These are phyloP conservation scores for Canis aureus DNA, from an alignment of 2,113 vertebrate species.

Conservation along the genomic window DNA sequence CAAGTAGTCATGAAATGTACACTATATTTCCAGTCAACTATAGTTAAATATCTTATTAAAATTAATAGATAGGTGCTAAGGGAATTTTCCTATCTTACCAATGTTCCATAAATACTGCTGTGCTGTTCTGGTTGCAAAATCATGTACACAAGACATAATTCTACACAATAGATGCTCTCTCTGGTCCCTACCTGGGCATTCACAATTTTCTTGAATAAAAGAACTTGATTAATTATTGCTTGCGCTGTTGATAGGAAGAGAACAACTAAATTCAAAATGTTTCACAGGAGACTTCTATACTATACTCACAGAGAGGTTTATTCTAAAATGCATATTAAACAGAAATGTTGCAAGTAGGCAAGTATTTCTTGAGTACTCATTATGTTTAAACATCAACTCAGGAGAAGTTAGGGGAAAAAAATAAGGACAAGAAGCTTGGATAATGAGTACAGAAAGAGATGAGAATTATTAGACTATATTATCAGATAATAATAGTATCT, in stretches of 20 bases:
- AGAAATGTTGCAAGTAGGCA: constrained; percentile 21
- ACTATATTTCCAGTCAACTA: background rate
- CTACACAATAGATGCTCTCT: background rate
- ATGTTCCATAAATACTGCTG: constrained; percentile 5
- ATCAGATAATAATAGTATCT: background rate
- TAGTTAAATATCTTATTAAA: constrained; percentile 48
- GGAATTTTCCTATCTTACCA: constrained; percentile 38
- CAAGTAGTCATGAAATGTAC: background rate
- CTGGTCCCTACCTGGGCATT: background rate
- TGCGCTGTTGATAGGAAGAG: constrained; percentile 13
- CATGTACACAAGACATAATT: constrained; percentile 1
- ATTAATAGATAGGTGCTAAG: background rate
- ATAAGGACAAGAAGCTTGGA: background rate
- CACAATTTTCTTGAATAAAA: constrained; percentile 53
- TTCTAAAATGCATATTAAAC: constrained; percentile 25
- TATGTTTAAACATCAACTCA: constrained; percentile 22
- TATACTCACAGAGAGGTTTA: background rate
- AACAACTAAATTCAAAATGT: constrained; percentile 37
- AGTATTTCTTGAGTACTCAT: background rate
- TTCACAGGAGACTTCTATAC: background rate
- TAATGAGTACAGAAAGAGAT: background rate
- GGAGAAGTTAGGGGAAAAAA: background rate
- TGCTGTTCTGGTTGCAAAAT: background rate
- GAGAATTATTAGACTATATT: background rate
- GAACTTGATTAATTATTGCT: constrained; percentile 46